These are phyloP conservation scores for Mechanitis messenoides DNA, from an alignment of 2,888 invertebrate species.

Conservation along the genomic window DNA sequence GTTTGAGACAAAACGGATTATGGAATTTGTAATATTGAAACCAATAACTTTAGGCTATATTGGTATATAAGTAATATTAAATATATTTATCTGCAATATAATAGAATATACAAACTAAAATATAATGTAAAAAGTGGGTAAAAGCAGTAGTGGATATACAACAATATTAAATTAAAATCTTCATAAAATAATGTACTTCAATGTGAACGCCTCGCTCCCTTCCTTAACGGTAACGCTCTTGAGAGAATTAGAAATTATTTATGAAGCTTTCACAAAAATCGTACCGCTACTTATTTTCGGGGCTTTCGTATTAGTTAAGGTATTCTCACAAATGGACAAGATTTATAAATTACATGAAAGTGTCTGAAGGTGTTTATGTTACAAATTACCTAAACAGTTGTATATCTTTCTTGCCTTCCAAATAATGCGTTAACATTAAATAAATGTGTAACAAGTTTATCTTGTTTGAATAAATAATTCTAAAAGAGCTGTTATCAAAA, in stretches of 20 bases:
- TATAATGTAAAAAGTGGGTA: neutral
- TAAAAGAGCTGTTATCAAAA: too few species aligned
- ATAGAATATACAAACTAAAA: neutral
- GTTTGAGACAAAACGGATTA: slow-evolving; percentile 25
- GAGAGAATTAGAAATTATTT: slow-evolving; percentile 25
- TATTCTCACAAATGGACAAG: slow-evolving; percentile 7
- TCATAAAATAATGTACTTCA: slow-evolving; percentile 17
- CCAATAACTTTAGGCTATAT: slow-evolving; percentile 18
- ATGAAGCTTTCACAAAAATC: slow-evolving; percentile 22
- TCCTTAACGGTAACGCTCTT: slow-evolving; percentile 21
- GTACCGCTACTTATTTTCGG: slow-evolving; percentile 16
- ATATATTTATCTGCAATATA: too few species aligned
- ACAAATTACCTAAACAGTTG: neutral
- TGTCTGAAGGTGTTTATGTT: slow-evolving; percentile 1
- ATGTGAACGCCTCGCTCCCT: slow-evolving; percentile 14
- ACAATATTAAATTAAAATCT: slow-evolving; percentile 15
- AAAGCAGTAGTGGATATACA: neutral
- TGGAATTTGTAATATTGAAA: slow-evolving; percentile 28
- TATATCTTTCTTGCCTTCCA: neutral
- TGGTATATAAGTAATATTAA: neutral
- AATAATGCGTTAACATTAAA: too few species aligned
- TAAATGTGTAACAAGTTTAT: too few species aligned
- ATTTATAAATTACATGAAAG: neutral
- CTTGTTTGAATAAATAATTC: too few species aligned
- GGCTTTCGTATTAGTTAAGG: slow-evolving; percentile 6